Conservation (phyloP, 2,113 vertebrate genomes). For the Hystrix cristata region DNA sequence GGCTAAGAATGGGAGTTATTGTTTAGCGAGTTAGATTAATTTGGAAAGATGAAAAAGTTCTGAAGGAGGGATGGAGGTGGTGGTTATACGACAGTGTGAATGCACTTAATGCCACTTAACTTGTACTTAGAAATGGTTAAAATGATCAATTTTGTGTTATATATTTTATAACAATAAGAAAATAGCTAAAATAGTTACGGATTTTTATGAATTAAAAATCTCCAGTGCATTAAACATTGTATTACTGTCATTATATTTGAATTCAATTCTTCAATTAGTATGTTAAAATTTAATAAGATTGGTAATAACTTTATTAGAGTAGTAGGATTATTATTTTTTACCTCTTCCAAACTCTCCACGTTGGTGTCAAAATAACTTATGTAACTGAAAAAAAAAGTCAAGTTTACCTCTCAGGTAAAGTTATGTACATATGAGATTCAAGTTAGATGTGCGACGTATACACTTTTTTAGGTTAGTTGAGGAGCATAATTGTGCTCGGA, state of each 20-base stretch:
- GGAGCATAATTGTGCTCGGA: slow-evolving; percentile 26
- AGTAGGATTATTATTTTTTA: slow-evolving; percentile 1
- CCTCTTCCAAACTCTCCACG: neutral
- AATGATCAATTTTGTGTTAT: neutral
- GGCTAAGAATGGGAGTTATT: neutral
- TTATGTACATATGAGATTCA: slow-evolving; percentile 45
- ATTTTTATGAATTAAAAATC: neutral
- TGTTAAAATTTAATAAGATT: slow-evolving; percentile 23
- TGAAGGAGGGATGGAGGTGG: neutral
- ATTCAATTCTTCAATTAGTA: slow-evolving; percentile 17
- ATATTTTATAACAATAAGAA: neutral
- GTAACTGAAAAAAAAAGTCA: neutral
- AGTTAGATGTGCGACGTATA: neutral
- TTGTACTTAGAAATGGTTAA: neutral
- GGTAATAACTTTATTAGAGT: slow-evolving; percentile 25
- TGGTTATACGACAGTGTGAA: neutral
- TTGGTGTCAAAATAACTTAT: slow-evolving; percentile 6
- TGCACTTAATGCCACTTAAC: neutral
- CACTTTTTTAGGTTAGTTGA: neutral
- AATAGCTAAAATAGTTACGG: neutral
- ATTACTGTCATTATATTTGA: slow-evolving; percentile 36
- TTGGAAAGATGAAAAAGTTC: slow-evolving; percentile 22
- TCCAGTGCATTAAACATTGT: neutral
- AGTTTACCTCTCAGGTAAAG: slow-evolving; percentile 2
- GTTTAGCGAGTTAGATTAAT: slow-evolving; percentile 26